Evolutionary conservation across 2,888 invertebrate species (phyloP), one percentile per base, ranked within the genome.

Genomic region (Agriotes lineatus): DNA sequence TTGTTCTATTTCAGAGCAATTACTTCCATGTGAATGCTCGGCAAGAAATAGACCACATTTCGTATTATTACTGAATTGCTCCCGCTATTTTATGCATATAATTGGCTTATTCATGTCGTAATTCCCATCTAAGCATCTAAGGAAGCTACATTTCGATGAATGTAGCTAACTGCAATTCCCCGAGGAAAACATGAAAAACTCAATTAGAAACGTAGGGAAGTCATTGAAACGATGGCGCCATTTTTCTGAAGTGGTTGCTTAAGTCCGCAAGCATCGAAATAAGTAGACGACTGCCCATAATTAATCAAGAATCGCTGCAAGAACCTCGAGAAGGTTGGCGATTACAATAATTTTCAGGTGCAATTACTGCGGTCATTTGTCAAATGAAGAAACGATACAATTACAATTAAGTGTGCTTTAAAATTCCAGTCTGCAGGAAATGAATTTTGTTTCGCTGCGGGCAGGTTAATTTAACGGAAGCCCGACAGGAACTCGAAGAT

Each of bases 271-370:
- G n/a, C 33, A 33, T 33, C 33, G n/a, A 33, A 33, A 33, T 1
- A 33, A 30, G 30, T 4, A 10, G n/a, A 33, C 33, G 59, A 60
- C 59, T 48, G 16, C 45, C 30, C 35, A 45, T 60, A 60, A 60
- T 60, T 48, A 60, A 60, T 44, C 45, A 60, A 45, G 45, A 60
- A 60, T 60, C 48, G 44, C 48, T n/a, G n/a, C n/a, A n/a, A n/a
- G n/a, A n/a, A n/a, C 48, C 33, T 33, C 35, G 48, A 60, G 33
- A 39, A 35, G 44, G 61, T 62, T 52, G 61, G 35, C 61, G 52
- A 54, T 54, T 54, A 20, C 18, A 52, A 48, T 48, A 62, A 54
- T 54, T 54, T 54, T 33, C 54, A 35, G n/a, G 33, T 18, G 54
- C 35, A 54, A 54, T 54, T 54, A 54, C 30, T n/a, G 16, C 19